A percentile compares a stretch with the other conserved stretches of the same genome.
Conservation (phyloP, 2,888 invertebrate species). For the Pseudoips prasinana region DNA sequence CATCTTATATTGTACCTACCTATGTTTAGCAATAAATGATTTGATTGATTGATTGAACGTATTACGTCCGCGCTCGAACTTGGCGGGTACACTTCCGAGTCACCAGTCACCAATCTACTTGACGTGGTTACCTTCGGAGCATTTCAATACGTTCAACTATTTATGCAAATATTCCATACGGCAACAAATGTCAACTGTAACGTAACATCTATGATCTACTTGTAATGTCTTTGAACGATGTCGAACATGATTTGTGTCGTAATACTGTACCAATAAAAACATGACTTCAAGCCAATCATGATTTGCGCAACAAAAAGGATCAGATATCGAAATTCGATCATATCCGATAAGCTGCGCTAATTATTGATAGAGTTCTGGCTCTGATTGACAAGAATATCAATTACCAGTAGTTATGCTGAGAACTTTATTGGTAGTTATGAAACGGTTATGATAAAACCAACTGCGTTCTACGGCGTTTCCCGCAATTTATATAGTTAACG, state of each 20-base stretch:
- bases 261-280: slow-evolving; percentile 52
- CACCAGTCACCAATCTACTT: slow-evolving; percentile 16
- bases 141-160: slow-evolving; percentile 46
- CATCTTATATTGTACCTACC: no score
- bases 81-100: no score
- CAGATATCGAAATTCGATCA: slow-evolving; percentile 32
- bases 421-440: slow-evolving; percentile 14
- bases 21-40: no score
- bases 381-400: slow-evolving; percentile 52
- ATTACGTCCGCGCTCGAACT: no score
- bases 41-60: no score
- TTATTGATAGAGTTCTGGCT: slow-evolving; percentile 45
- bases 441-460: no score
- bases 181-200: slow-evolving; percentile 58
- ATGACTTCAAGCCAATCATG: slow-evolving; percentile 42
- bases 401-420: slow-evolving; percentile 32
- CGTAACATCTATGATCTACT: slow-evolving; percentile 43
- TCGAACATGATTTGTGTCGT: slow-evolving; percentile 46
- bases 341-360: slow-evolving; percentile 36
- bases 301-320: slow-evolving; percentile 45
- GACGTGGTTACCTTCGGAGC: slow-evolving; percentile 37
- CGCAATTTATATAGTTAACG: no score
- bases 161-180: slow-evolving; percentile 58
- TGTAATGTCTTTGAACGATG: slow-evolving; percentile 42
- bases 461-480: no score